Conservation (phyloP, 2,797 vertebrate genomes). For the Sylvia borin region DNA sequence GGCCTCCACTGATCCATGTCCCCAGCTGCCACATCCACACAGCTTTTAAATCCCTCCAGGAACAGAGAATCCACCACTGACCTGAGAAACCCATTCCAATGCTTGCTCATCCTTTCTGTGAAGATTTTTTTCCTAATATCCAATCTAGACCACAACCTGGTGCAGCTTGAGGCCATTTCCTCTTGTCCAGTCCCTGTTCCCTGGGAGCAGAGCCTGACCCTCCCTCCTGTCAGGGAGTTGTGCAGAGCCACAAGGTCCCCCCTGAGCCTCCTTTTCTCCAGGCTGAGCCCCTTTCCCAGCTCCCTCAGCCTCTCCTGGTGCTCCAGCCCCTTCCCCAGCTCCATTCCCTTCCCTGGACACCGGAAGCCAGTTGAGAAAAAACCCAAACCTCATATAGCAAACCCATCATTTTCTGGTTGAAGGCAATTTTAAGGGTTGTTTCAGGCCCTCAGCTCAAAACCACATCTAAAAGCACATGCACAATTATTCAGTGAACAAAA, state of each 20-base stretch:
- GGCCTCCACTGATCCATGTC: neutral
- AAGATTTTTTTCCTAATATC: neutral
- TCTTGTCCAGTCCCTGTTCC: neutral
- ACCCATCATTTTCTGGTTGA: neutral
- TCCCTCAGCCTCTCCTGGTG: neutral
- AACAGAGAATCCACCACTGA: neutral
- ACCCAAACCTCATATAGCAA: neutral
- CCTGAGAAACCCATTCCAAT: neutral
- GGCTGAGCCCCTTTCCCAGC: neutral
- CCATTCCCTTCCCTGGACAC: rapidly evolving
- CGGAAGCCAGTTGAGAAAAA: neutral
- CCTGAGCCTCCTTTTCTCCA: neutral
- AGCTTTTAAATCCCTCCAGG: neutral
- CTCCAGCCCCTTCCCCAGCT: neutral
- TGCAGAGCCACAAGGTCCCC: neutral
- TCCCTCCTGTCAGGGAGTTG: neutral
- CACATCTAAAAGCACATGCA: neutral
- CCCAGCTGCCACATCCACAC: rapidly evolving
- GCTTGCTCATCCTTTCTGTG: rapidly evolving
- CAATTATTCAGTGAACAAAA: neutral
- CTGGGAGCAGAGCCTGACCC: rapidly evolving
- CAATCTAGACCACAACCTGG: neutral
- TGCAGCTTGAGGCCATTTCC: rapidly evolving
- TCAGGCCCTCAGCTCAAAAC: neutral
- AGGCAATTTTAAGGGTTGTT: neutral